A percentile compares a stretch with the other conserved stretches of the same genome.
Conservation (phyloP, 2,113 vertebrate species). For the Mesitornis unicolor region DNA sequence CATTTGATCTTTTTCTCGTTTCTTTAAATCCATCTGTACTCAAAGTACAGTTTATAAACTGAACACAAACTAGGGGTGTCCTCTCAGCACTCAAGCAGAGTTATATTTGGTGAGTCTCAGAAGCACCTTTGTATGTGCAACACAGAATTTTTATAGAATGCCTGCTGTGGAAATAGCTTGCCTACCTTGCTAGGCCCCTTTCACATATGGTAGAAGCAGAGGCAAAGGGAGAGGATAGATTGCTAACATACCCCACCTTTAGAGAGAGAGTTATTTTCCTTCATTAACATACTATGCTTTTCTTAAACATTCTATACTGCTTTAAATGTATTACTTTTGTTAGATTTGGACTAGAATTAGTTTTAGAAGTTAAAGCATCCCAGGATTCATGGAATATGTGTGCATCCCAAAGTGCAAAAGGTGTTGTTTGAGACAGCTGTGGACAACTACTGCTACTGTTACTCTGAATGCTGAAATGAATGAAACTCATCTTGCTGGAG, state of each 20-base stretch:
- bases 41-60: neutral
- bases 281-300: neutral
- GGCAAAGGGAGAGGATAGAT: neutral
- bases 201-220: neutral
- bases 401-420: neutral
- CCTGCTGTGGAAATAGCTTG: neutral
- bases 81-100: neutral
- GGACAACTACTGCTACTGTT: neutral
- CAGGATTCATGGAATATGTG: neutral
- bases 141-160: neutral
- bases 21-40: slow-evolving; percentile 1
- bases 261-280: neutral
- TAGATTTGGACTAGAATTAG: neutral
- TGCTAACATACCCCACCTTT: neutral
- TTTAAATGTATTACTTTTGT: neutral
- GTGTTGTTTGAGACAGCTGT: neutral
- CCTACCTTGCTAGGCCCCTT: neutral
- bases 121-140: neutral
- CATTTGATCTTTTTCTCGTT: neutral
- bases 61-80: neutral
- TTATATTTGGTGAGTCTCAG: neutral
- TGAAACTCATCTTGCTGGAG: neutral
- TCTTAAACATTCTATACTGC: neutral
- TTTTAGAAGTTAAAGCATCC: neutral
- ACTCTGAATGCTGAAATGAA: neutral